Conservation (phyloP, 2,888 invertebrate genomes). For the Tolmerus cingulatus region DNA sequence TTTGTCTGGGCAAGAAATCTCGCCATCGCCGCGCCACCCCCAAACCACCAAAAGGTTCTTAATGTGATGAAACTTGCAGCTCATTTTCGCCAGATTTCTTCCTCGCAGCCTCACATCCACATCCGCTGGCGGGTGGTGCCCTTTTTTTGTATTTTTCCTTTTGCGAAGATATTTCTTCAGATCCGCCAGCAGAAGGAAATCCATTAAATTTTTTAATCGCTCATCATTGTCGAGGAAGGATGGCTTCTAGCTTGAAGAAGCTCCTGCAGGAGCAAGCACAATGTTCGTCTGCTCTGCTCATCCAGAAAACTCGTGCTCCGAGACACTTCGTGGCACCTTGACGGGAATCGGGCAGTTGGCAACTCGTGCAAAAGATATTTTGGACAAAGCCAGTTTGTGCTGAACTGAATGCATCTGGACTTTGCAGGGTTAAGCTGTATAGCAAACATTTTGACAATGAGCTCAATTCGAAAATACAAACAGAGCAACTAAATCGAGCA, state of each 20-base stretch:
- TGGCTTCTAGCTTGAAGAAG: background rate
- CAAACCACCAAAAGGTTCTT: background rate
- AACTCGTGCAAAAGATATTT: background rate
- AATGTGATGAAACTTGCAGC: conserved; percentile 38
- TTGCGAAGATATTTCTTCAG: conserved; percentile 5
- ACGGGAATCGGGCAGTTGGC: background rate
- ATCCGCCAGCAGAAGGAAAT: background rate
- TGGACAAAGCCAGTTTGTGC: background rate
- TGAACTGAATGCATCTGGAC: background rate
- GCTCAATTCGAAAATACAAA: background rate
- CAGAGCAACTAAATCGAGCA: background rate
- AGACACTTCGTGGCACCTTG: background rate
- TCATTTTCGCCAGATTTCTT: background rate
- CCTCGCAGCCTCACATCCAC: background rate
- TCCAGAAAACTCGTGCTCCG: background rate
- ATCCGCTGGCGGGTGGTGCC: background rate
- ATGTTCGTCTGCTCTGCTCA: background rate
- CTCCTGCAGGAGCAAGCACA: background rate
- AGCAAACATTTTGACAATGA: background rate
- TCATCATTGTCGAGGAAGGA: conserved; percentile 8
- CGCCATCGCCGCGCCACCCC: conserved; percentile 8
- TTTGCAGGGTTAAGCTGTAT: background rate
- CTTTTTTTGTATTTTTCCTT: background rate
- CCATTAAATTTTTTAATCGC: conserved; percentile 38
- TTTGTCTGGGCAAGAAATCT: conserved; percentile 34